Base-by-base conservation (phyloP, 2,888 invertebrate genomes). In the Reticulitermes lucifugus region DNA sequence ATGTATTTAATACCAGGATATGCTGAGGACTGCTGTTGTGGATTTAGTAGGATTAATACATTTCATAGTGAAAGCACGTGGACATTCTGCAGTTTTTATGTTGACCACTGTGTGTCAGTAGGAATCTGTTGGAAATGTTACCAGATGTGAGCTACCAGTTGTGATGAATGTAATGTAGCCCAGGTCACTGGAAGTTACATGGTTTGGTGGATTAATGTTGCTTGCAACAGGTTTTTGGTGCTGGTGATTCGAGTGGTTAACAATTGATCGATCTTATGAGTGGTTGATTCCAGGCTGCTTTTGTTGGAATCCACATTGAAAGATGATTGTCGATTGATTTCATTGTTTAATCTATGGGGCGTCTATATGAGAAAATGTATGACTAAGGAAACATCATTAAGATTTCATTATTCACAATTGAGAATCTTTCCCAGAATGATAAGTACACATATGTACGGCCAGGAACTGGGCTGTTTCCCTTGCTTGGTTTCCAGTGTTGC, bases 271-370 rank as follows among this genome's bases (percentile, higher is more conserved):
- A 55, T 55, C 9, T 65, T 7, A 25, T 25, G 65, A n/a, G n/a
- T 43, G 25, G 81, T 81, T 81, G 65, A 81, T 81, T 81, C 81
- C 81, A 65, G 81, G 70, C 81, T 81, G 81, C 46, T 43, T 43
- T 81, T 81, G 43, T 70, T 81, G 70, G 65, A 41, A 75, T 59
- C 41, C 25, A 83, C 41, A 21, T 59, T 29, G 21, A 41, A 60
- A 60, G 80, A 80, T 80, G 46, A 81, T 81, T 81, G 81, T 81
- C 65, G 70, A 83, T 85, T 85, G 85, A 85, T 85, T 85, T 85
- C 85, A 85, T 80, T 85, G 84, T 85, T 73, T 85, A 85, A 85
- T 85, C 85, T 85, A 85, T 85, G 85, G 85, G 85, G 85, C 85
- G 84, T 85, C 79, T 82, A 65, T 65, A 77, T n/a, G 46, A n/a